Evolutionary conservation across 2,888 invertebrate species (phyloP).

Genomic region (Dryadula phaetusa): DNA sequence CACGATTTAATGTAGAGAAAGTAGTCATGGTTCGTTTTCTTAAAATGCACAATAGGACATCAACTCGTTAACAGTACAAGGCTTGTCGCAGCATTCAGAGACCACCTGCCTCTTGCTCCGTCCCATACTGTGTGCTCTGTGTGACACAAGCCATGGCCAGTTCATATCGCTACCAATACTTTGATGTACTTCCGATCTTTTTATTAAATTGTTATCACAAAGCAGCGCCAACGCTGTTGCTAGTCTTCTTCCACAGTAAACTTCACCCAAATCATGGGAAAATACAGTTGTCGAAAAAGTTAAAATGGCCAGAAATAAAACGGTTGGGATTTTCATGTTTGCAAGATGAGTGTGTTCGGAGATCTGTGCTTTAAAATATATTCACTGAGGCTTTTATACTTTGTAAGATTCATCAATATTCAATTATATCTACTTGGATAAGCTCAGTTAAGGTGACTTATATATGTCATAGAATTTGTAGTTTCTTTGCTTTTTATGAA

Average conservation of each 20-base stretch:
- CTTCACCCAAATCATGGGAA: constrained; percentile 22
- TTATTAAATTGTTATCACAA: constrained; percentile 45
- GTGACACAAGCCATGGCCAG: constrained; percentile 50
- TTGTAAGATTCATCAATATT: not conserved
- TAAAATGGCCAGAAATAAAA: constrained; percentile 23
- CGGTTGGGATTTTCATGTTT: not conserved
- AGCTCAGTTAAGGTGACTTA: too few species aligned
- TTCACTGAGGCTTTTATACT: not conserved
- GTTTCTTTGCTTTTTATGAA: too few species aligned
- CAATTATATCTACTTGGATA: too few species aligned
- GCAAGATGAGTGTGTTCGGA: not conserved
- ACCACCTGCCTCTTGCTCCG: constrained; percentile 53
- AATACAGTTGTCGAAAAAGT: constrained; percentile 2
- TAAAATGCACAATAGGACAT: constrained; percentile 8
- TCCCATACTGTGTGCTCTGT: constrained; percentile 45
- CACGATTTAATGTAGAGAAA: too few species aligned
- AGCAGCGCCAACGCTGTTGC: constrained; percentile 46
- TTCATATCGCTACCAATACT: constrained; percentile 6
- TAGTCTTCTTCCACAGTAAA: constrained; percentile 43
- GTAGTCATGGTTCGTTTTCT: too few species aligned
- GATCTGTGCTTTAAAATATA: not conserved
- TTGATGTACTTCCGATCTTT: constrained; percentile 28
- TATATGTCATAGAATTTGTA: too few species aligned
- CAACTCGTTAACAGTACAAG: not conserved
- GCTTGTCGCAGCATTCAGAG: constrained; percentile 50